Conservation (phyloP, 2,888 invertebrate species). For the Troglohyphantes excavatus region DNA sequence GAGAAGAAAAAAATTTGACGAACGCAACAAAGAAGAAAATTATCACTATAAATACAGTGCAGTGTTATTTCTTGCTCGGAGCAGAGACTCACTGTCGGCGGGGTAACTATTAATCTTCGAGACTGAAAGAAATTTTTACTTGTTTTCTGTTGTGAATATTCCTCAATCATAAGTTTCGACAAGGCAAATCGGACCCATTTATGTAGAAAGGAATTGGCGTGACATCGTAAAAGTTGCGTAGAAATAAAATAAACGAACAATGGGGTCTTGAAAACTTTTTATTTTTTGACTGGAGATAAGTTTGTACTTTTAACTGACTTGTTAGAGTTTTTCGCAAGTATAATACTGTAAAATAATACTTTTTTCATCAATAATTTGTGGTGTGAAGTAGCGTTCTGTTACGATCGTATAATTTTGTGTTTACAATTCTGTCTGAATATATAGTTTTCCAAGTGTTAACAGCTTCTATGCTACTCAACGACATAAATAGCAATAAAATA, state of each 20-base stretch:
- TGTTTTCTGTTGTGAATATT: slow-evolving; percentile 34
- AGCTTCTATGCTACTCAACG: too few species aligned
- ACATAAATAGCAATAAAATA: too few species aligned
- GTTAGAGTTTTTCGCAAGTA: too few species aligned
- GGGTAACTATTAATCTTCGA: slow-evolving; percentile 35
- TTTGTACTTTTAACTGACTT: too few species aligned
- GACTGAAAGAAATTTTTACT: slow-evolving; percentile 30
- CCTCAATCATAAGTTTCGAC: slow-evolving; percentile 35
- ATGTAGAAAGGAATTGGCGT: slow-evolving; percentile 30
- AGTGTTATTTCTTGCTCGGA: background rate
- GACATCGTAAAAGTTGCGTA: background rate
- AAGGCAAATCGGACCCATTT: slow-evolving; percentile 36
- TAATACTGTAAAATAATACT: too few species aligned
- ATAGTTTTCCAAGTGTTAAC: too few species aligned
- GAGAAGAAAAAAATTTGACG: slow-evolving; percentile 19
- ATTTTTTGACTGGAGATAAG: too few species aligned
- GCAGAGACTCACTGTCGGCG: slow-evolving; percentile 40
- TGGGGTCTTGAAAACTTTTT: too few species aligned
- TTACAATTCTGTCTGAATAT: too few species aligned
- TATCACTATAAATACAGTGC: slow-evolving; percentile 31
- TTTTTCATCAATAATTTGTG: too few species aligned
- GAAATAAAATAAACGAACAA: background rate
- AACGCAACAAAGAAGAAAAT: slow-evolving; percentile 7
- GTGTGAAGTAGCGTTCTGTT: too few species aligned
- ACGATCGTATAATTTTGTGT: too few species aligned